phyloP scores from a whole-genome alignment of 2,888 invertebrate species.

The Laothoe populi region DNA sequence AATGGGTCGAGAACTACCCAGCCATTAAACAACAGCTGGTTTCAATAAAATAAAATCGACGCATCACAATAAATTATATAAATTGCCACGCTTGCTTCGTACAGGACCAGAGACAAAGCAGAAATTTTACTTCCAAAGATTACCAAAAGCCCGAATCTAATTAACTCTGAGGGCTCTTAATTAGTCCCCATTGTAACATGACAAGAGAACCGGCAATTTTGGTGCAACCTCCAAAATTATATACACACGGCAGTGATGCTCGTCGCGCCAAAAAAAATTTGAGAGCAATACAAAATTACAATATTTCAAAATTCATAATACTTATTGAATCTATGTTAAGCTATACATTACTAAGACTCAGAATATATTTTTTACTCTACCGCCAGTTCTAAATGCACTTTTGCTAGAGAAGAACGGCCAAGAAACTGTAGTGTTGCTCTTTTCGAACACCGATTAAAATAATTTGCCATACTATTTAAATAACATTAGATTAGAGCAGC shows the following conservation, averaged over 20 bases:
- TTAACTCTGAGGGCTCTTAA: conserved; percentile 77
- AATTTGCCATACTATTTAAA: no score
- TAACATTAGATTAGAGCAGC: no score
- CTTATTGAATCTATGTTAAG: no score
- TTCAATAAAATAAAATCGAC: conserved; percentile 4
- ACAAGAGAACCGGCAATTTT: conserved; percentile 75
- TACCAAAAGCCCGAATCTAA: conserved; percentile 71
- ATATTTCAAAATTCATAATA: no score
- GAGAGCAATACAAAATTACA: background rate
- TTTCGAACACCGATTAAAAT: no score
- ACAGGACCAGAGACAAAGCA: conserved; percentile 58
- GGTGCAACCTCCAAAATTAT: conserved; percentile 53
- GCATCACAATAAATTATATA: conserved; percentile 35
- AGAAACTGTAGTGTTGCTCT: no score
- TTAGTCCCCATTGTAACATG: conserved; percentile 82
- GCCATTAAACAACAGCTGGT: background rate
- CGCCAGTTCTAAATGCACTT: no score
- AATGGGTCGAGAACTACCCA: background rate
- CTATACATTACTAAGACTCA: no score
- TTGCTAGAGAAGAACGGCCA: no score
- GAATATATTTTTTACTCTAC: no score
- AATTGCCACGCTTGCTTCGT: conserved; percentile 41
- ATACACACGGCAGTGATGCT: conserved; percentile 54
- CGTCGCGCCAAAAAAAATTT: background rate
- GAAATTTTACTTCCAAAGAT: conserved; percentile 58